Evolutionary conservation across 2,113 vertebrate species (phyloP).

Genomic region (Etia nguti): DNA sequence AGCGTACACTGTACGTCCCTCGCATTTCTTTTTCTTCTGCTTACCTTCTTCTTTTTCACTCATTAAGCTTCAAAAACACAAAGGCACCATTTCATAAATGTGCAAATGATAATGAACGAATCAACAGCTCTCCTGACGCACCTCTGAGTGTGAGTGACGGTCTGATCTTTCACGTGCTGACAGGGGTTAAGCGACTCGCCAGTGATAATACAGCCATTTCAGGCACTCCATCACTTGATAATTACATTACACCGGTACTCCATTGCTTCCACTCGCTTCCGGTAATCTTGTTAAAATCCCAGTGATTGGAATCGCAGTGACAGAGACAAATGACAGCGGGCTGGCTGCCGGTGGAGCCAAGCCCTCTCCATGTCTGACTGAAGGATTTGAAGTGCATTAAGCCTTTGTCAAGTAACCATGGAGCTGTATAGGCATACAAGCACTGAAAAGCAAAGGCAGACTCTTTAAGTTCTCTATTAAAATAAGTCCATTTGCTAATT

Average conservation of each 20-base stretch:
- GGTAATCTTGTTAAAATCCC: constrained; percentile 69
- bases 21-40: neutral
- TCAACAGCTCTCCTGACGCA: neutral
- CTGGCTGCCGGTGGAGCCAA: neutral
- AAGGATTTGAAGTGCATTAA: constrained; percentile 14
- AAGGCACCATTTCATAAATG: neutral
- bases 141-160: neutral
- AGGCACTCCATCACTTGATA: constrained; percentile 70
- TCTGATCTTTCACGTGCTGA: constrained; percentile 59
- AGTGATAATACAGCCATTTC: constrained; percentile 66
- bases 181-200: constrained; percentile 69
- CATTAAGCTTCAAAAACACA: neutral
- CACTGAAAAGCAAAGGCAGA: neutral
- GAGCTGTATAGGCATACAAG: constrained; percentile 1
- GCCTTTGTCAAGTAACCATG: constrained; percentile 49
- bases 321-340: constrained; percentile 51
- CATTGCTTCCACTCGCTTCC: constrained; percentile 61
- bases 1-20: neutral
- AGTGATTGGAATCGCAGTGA: constrained; percentile 62
- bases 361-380: neutral
- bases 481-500: neutral
- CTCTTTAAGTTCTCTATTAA: neutral
- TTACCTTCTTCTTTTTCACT: neutral
- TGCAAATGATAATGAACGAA: neutral
- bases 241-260: constrained; percentile 66